Evolutionary conservation across 2,113 vertebrate genomes (phyloP), one percentile per base, ranked within the genome.

Genomic region (Sturnus vulgaris): DNA sequence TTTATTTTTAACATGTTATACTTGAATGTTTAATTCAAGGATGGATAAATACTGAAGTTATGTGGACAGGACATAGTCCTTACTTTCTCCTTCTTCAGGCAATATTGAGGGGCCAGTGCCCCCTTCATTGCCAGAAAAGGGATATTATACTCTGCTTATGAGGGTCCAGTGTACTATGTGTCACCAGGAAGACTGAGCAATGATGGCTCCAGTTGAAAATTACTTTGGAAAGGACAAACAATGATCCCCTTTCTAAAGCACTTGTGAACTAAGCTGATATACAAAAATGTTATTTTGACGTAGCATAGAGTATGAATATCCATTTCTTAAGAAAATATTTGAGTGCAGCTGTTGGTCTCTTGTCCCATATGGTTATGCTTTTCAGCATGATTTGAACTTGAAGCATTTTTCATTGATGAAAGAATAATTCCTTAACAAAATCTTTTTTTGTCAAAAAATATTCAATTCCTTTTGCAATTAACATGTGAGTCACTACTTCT

Each of bases 391-490:
- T 83, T 96, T 93, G 86, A 96, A 95, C 76, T 96, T 92, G 71
- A 97, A 93, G 81, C 35, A 93, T 94, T 98, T 98, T 97, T 95
- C 94, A 96, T 97, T 95, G 96, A 90, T 80, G 60, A 96, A 80
- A 61, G 86, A 50, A 49, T 1, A 22, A 72, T 10, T 94, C 81
- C 88, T 96, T 83, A 82, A 70, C 53, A 95, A 97, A 96, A 89
- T 71, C 47, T 66, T 92, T 95, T 94, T 95, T 88, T 95, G 8
- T 88, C 77, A 79, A 96, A 97, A 97, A 96, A 78, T 63, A 96
- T 85, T 97, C 5, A 18, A 44, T 64, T 64, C 24, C 5, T 53
- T 53, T 30, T 53, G 7, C 24, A 42, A 95, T 87, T 97, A 82
- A 86, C 75, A 52, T 87, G 47, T 93, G 64, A 88, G 46, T 72